These are phyloP conservation scores for Pungitius pungitius DNA, from an alignment of 2,113 vertebrate species.

Conservation along the genomic window DNA sequence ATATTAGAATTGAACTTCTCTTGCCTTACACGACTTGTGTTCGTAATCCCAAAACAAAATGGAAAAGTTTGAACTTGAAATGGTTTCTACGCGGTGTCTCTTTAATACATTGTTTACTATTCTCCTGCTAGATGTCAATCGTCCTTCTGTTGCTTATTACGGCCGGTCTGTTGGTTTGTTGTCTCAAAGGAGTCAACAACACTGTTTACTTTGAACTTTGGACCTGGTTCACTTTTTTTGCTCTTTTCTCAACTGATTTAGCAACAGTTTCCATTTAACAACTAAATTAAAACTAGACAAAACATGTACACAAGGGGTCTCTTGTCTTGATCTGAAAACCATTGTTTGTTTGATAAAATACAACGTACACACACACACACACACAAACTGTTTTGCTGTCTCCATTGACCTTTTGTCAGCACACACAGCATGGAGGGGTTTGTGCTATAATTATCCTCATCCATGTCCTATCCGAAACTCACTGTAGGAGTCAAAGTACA, in stretches of 20 bases:
- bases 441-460: slow-evolving; percentile 48
- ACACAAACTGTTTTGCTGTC: slow-evolving; percentile 6
- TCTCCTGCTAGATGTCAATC: not conserved
- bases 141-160: not conserved
- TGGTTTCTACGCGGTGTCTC: not conserved
- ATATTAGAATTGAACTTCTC: slow-evolving; percentile 10
- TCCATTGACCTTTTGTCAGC: slow-evolving; percentile 53
- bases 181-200: slow-evolving; percentile 4
- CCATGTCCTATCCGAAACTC: slow-evolving; percentile 5
- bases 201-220: slow-evolving; percentile 7
- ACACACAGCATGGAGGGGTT: not conserved
- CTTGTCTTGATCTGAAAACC: not conserved
- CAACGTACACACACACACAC: not conserved
- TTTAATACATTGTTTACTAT: not conserved
- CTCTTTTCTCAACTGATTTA: not conserved
- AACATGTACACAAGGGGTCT: not conserved
- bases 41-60: not conserved
- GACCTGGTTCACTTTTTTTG: not conserved
- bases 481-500: slow-evolving; percentile 9
- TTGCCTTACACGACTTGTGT: not conserved
- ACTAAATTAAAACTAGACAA: not conserved
- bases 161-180: not conserved
- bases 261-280: not conserved
- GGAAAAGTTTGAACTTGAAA: not conserved
- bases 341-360: not conserved